Base-by-base conservation (phyloP, 2,888 invertebrate genomes). In the Operophtera brumata region DNA sequence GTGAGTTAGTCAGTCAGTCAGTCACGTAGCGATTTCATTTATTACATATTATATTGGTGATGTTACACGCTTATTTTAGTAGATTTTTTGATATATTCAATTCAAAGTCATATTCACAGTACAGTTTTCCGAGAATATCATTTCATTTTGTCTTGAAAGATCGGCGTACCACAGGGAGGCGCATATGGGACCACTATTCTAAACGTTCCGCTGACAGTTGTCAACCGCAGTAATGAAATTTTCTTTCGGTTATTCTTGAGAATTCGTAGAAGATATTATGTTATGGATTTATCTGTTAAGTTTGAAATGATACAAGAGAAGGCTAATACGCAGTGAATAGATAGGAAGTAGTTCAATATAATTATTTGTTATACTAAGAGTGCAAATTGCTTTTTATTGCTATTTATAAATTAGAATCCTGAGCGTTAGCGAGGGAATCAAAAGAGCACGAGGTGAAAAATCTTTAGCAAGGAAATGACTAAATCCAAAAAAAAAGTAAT, bases 191-290 rank as follows among this genome's bases (percentile, higher is more conserved):
- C 53, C 52, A 52, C 57, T 57, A 48, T 49, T 53, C 46, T 46
- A 49, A 53, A 49, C 53, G 53, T 44, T 46, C 9, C 12, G 51
- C 48, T 49, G 57, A 53, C 53, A 57, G 53, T 53, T 57, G 53
- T 57, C 57, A 57, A 49, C 52, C 46, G 48, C 47, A 47, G 53
- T 53, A 57, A 57, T 57, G 53, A 53, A 49, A 57, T 57, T 57
- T 57, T 53, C 53, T 57, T 53, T 47, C 42, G 49, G 42, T 37
- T 53, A 43, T 40, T 57, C 48, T 45, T 47, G 40, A 41, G 45
- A 50, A 48, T 54, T 54, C 30, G 11, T 34, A 36, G 39, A 40
- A 14, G 41, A 52, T 13, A 47, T 20, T 41, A 45, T 49, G 9
- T 45, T 47, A 54, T 20, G n/a, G 13, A 13, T 45, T 13, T n/a